These are phyloP conservation scores for Hoplodrina ambigua DNA, from an alignment of 2,888 invertebrate genomes.

Conservation along the genomic window DNA sequence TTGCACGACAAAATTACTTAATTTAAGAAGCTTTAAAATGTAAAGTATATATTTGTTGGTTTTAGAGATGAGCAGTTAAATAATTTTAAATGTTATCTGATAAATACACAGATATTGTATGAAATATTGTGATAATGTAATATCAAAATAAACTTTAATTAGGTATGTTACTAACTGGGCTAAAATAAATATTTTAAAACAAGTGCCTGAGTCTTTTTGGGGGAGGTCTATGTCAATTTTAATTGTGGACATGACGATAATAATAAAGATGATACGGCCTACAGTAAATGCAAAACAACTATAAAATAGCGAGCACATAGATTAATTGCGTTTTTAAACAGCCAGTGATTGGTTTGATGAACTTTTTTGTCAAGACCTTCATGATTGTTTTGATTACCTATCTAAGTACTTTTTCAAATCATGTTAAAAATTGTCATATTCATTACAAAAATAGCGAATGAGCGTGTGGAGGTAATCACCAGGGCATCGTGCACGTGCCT, in stretches of 20 bases:
- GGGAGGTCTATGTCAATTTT: background rate
- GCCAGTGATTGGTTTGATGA: background rate
- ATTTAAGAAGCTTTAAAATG: too few relatives aligned
- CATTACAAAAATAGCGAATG: constrained; percentile 14
- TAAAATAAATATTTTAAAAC: too few relatives aligned
- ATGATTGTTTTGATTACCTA: background rate
- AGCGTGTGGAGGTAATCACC: constrained; percentile 15
- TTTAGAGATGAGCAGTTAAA: too few relatives aligned
- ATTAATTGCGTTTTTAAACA: background rate
- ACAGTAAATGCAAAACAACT: background rate
- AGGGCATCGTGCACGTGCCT: constrained; percentile 2
- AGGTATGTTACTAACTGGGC: too few relatives aligned
- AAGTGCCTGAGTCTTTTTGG: background rate
- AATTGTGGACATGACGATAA: background rate
- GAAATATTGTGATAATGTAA: too few relatives aligned
- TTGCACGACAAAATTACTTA: background rate
- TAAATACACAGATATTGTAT: too few relatives aligned
- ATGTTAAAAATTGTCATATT: constrained; percentile 1
- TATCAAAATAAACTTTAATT: too few relatives aligned
- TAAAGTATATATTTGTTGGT: too few relatives aligned
- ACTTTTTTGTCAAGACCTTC: constrained; percentile 3
- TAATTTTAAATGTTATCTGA: too few relatives aligned
- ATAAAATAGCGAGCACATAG: background rate
- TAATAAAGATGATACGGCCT: background rate
- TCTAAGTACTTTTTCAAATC: background rate